Evolutionary conservation across 2,888 invertebrate genomes (phyloP).

Genomic region (Drosophila atroscutellata): DNA sequence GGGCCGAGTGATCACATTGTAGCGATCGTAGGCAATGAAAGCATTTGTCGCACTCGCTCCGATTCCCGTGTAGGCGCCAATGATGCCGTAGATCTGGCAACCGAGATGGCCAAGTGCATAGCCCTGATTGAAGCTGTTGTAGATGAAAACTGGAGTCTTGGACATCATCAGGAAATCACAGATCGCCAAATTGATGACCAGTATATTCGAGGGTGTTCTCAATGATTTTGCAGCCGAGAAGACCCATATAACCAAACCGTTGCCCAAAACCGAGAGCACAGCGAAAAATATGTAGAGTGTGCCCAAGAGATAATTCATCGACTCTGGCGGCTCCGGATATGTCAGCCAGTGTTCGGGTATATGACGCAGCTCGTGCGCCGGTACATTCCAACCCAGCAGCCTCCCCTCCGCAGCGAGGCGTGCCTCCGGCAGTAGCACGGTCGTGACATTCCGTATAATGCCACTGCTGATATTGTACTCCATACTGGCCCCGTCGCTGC

Average conservation of each 20-base stretch:
- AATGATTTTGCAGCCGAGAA: constrained; percentile 86
- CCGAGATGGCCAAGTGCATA: constrained; percentile 90
- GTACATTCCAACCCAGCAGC: constrained; percentile 91
- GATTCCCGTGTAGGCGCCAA: constrained; percentile 92
- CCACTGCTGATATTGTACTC: constrained; percentile 56
- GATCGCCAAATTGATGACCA: constrained; percentile 92
- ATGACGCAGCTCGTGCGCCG: constrained; percentile 90
- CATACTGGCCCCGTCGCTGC: constrained; percentile 58
- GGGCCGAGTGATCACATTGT: constrained; percentile 92
- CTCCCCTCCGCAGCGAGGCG: constrained; percentile 82
- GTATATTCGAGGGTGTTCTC: constrained; percentile 90
- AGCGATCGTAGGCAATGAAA: constrained; percentile 93
- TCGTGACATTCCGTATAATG: constrained; percentile 73
- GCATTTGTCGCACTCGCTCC: constrained; percentile 93
- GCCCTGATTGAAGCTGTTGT: constrained; percentile 91
- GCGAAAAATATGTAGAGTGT: constrained; percentile 91
- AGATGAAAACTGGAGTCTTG: constrained; percentile 89
- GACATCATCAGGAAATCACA: constrained; percentile 95
- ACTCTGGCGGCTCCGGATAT: constrained; percentile 92
- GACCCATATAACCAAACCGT: constrained; percentile 94
- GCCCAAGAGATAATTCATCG: constrained; percentile 92
- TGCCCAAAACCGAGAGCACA: constrained; percentile 90
- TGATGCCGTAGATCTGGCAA: constrained; percentile 91
- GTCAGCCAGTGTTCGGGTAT: constrained; percentile 93
- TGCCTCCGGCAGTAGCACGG: constrained; percentile 76